These are phyloP conservation scores for Andinoacara biseriatus DNA, from an alignment of 2,113 vertebrate genomes.

Conservation along the genomic window DNA sequence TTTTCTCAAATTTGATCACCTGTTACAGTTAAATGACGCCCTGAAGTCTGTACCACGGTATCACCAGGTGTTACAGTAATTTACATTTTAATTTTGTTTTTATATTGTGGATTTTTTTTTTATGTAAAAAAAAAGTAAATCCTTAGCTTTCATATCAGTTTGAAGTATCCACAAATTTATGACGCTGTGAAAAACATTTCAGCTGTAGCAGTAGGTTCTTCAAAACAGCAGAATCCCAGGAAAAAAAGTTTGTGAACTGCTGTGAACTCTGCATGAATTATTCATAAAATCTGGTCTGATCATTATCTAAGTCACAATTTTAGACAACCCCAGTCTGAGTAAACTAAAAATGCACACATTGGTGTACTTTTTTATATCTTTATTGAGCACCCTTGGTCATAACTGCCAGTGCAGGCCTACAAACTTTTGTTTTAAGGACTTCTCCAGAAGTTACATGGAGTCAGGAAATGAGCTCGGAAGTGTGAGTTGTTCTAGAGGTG, in stretches of 20 bases:
- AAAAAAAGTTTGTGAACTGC: not conserved
- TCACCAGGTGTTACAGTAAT: not conserved
- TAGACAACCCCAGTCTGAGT: not conserved
- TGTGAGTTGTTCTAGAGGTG: not conserved
- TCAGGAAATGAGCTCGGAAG: not conserved
- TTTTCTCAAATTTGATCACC: not conserved
- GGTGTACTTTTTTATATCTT: not conserved
- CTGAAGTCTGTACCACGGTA: not conserved
- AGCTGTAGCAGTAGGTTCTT: not conserved
- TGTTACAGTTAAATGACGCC: not conserved
- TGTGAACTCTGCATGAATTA: not conserved
- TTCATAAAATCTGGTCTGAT: not conserved
- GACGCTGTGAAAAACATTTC: too few relatives aligned
- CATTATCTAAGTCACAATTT: not conserved
- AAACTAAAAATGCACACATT: not conserved
- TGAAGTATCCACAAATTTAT: not conserved
- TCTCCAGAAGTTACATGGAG: not conserved
- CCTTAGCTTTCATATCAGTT: not conserved
- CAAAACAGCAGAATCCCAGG: not conserved
- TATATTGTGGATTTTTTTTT: not conserved
- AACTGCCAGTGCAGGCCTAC: not conserved
- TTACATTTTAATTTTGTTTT: not conserved
- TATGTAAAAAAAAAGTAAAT: too few relatives aligned
- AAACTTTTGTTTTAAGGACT: not conserved
- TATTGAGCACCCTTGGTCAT: not conserved